Evolutionary conservation across 2,113 vertebrate species (phyloP), one percentile per base, ranked within the genome.

Genomic region (Micronisus gabar): DNA sequence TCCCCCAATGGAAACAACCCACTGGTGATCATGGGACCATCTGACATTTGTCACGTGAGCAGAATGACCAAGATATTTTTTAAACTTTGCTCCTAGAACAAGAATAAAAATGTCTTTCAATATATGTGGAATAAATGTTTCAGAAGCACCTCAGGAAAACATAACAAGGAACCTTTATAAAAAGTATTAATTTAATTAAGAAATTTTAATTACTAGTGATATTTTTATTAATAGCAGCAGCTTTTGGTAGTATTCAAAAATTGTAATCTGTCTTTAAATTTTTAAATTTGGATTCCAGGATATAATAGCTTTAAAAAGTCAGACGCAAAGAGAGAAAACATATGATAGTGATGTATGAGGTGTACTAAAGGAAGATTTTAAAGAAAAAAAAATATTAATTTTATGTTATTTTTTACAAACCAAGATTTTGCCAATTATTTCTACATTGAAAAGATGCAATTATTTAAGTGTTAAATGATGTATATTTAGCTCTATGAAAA

Each of bases 21-120:
- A 99, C 97, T 99, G 99, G 98, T 99, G 99, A 97, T 99, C 99
- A 81, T 99, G 99, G 25, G 99, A 99, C 99, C 99, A 99, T 81
- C 99, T 98, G 74, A 98, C 98, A 27, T 99, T 99, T 55, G 99
- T 99, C 97, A 99, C 99, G 1, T 99, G 99, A 88, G 99, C 99
- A 61, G 99, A 99, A 95, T 99, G 99, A 89, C 99, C 99, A 89
- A 99, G 98, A 87, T 99, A 99, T 96, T 99, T 99, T 97, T 99
- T 99, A 98, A 99, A 99, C 95, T 99, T 99, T 96, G 99, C 99
- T 95, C 99, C 99, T 99, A 90, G 66, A 98, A 98, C 50, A 93
- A 95, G 95, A 94, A 97, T 41, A 86, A 82, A 89, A 86, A 66
- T 22, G 3, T 27, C 26, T 41, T 96, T 96, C 86, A 91, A 71